Evolutionary conservation across 2,797 vertebrate genomes (phyloP).

Genomic region (Artibeus lituratus): DNA sequence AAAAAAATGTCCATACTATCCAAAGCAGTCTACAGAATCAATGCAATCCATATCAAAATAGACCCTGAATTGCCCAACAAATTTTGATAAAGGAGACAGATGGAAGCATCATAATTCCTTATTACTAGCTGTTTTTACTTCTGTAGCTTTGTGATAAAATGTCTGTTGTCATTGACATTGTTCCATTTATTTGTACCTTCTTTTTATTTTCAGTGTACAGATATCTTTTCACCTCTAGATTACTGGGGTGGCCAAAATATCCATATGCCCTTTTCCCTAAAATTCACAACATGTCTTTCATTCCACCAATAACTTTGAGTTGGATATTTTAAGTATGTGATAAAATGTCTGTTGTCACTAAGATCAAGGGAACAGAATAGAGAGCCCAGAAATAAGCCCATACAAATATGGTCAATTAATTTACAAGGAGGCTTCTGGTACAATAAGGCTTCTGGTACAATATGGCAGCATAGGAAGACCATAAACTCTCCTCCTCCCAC

Average conservation of each 20-base stretch:
- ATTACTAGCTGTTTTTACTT: neutral
- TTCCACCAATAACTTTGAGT: no score
- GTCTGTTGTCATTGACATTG: neutral
- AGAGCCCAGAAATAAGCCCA: no score
- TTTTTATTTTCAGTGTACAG: neutral
- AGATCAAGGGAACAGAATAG: no score
- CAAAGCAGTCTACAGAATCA: neutral
- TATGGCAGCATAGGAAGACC: neutral
- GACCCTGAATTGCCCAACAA: neutral
- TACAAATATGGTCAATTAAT: no score
- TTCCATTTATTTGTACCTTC: neutral
- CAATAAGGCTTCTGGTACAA: neutral
- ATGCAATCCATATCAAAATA: neutral
- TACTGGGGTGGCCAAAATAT: no score
- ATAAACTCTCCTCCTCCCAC: neutral
- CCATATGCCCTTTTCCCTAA: no score
- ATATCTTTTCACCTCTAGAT: neutral
- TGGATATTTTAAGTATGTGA: no score
- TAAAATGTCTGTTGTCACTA: no score
- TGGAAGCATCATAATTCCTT: neutral
- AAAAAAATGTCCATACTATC: neutral
- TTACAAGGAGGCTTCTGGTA: neutral
- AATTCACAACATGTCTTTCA: no score
- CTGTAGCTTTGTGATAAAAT: no score
- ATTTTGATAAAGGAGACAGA: neutral